These are phyloP conservation scores for Catocala nupta DNA, from an alignment of 2,888 invertebrate genomes.

Conservation along the genomic window DNA sequence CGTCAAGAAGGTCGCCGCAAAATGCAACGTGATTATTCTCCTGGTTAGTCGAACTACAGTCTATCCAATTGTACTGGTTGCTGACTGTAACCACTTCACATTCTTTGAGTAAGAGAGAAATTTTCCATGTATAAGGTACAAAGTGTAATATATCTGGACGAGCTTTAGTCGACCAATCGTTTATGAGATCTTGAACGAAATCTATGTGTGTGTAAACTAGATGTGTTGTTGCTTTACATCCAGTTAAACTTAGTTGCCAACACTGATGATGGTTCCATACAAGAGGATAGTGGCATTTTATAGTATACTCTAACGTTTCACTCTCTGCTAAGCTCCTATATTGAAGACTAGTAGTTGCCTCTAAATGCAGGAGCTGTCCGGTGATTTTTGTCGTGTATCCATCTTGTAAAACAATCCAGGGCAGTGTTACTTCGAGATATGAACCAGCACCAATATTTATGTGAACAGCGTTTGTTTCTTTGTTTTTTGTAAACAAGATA, in stretches of 20 bases:
- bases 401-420: slow-evolving; percentile 95
- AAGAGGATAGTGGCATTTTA: slow-evolving; percentile 95
- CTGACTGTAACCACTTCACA: slow-evolving; percentile 97
- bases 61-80: slow-evolving; percentile 99
- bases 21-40: slow-evolving; percentile 98
- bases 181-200: slow-evolving; percentile 98
- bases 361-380: slow-evolving; percentile 97
- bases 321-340: slow-evolving; percentile 97
- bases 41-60: slow-evolving; percentile 97
- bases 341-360: slow-evolving; percentile 97
- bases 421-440: slow-evolving; percentile 98
- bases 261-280: slow-evolving; percentile 99
- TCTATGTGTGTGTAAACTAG: slow-evolving; percentile 98
- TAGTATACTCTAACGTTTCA: slow-evolving; percentile 97
- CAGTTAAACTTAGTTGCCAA: slow-evolving; percentile 96
- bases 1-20: slow-evolving; percentile 96
- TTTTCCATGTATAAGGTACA: slow-evolving; percentile 98
- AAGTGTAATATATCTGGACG: slow-evolving; percentile 97
- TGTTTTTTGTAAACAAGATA: slow-evolving; percentile 96
- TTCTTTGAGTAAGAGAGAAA: slow-evolving; percentile 96
- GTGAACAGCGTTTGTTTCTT: slow-evolving; percentile 98
- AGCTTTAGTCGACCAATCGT: slow-evolving; percentile 98
- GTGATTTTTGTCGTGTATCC: slow-evolving; percentile 97
- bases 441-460: slow-evolving; percentile 98
- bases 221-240: slow-evolving; percentile 97